Percentiles rank a stretch among this genome's conserved stretches.
Evolutionary conservation across 2,888 invertebrate genomes (phyloP).

Genomic region (Plagodis dolabraria): DNA sequence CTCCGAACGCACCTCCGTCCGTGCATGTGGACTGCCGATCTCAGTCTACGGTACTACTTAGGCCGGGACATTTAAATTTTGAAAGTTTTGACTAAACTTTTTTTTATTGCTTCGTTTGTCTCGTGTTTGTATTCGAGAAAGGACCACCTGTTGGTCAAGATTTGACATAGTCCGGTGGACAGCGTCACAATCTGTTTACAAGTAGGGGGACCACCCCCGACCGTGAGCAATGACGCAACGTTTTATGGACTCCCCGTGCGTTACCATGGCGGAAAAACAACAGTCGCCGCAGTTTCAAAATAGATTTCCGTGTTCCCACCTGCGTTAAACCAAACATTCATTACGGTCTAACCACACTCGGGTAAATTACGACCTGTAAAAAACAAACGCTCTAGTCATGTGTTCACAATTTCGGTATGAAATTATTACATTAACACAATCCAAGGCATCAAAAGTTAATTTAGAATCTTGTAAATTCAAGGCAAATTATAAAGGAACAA

Average conservation of each 20-base stretch:
- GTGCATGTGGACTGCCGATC: conserved; percentile 47
- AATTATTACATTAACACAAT: conserved; percentile 34
- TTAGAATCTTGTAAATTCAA: conserved; percentile 43
- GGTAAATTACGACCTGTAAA: conserved; percentile 49
- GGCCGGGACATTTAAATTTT: conserved; percentile 38
- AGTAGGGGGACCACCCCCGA: conserved; percentile 67
- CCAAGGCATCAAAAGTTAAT: conserved; percentile 28
- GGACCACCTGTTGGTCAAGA: conserved; percentile 78
- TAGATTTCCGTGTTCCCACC: conserved; percentile 76
- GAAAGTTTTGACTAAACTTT: conserved; percentile 17
- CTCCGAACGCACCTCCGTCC: conserved; percentile 58
- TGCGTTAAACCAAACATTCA: conserved; percentile 54
- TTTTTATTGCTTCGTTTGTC: conserved; percentile 15
- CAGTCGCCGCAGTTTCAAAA: conserved; percentile 67
- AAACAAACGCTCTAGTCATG: conserved; percentile 39
- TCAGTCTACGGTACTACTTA: conserved; percentile 41
- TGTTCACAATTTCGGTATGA: conserved; percentile 26
- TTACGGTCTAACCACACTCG: conserved; percentile 48
- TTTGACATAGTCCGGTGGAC: conserved; percentile 71
- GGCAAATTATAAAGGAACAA: conserved; percentile 45
- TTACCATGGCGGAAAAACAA: conserved; percentile 81
- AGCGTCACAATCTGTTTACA: conserved; percentile 82
- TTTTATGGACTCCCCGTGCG: conserved; percentile 73
- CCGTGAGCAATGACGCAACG: conserved; percentile 73
- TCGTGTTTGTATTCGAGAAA: conserved; percentile 25